Evolutionary conservation across 2,888 invertebrate genomes (phyloP), one percentile per base, ranked within the genome.

Genomic region (Epicampocera succincta): DNA sequence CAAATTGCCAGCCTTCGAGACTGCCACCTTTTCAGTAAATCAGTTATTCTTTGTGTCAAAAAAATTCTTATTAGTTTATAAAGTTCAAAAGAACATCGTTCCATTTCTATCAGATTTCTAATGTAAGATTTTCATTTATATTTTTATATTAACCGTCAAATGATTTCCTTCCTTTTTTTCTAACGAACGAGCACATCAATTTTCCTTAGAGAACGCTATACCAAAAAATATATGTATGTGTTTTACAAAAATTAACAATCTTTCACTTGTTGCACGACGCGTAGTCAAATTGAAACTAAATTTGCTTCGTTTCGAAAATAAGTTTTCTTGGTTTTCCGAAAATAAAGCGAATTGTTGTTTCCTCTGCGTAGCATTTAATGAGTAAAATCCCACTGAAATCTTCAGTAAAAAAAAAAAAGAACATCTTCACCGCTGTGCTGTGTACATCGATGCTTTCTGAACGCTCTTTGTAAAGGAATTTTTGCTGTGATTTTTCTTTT

Each of bases 231-330:
- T 33, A 1, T 33, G 33, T 9, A 5, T 33, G 66, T 40, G 58
- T 17, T 12, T 48, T 52, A 50, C 21, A 56, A 29, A 42, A 63
- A 40, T 50, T 25, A 63, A 56, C 29, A 48, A 52, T 48, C 54
- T 75, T 82, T 56, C 48, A 66, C 78, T 73, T 75, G 82, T 78
- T 54, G 66, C 89, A 86, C 88, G 88, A 86, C 89, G 89, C 88
- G 89, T 87, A 88, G 89, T 88, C 89, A 88, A 88, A 88, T 87
- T 84, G 86, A 88, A 87, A 89, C 89, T 88, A 86, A 84, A 60
- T 75, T 46, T 29, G 54, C 71, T 60, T 73, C 46, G 76, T 81
- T 76, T 80, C 58, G 68, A 66, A 72, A 72, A 65, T 56, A 54
- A 54, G 44, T 72, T 65, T 66, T 72, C 78, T 60, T 52, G 25